phyloP scores from a whole-genome alignment of 2,888 invertebrate species.

The Phragmatobia fuliginosa region DNA sequence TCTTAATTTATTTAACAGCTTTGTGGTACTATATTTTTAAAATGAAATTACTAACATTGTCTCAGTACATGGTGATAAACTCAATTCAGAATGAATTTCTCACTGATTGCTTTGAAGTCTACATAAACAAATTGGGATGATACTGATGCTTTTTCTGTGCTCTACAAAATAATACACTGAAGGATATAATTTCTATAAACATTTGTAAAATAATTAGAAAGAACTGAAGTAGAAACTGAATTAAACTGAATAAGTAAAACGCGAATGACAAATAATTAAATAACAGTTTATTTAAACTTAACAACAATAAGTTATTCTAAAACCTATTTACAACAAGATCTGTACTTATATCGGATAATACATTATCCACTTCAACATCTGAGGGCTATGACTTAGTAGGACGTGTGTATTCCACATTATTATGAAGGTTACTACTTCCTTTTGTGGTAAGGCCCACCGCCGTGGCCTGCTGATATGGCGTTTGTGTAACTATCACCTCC shows the following conservation, averaged over 20 bases:
- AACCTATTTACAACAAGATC: conserved; percentile 72
- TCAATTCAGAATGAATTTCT: neutral
- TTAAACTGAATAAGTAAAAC: conserved; percentile 23
- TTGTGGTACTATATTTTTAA: too few relatives aligned
- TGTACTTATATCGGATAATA: conserved; percentile 61
- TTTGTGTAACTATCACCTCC: conserved; percentile 79
- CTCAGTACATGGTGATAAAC: too few relatives aligned
- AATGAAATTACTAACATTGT: too few relatives aligned
- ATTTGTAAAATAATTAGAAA: too few relatives aligned
- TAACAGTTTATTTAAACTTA: conserved; percentile 64
- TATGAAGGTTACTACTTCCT: conserved; percentile 57
- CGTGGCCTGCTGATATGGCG: conserved; percentile 78
- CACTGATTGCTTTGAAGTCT: too few relatives aligned
- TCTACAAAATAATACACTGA: neutral
- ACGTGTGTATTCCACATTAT: conserved; percentile 52
- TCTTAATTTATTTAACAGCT: too few relatives aligned
- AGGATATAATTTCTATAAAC: neutral
- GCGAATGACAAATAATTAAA: conserved; percentile 46
- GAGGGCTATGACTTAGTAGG: conserved; percentile 80
- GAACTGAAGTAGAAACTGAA: too few relatives aligned
- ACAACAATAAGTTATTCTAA: conserved; percentile 75
- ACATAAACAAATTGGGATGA: too few relatives aligned
- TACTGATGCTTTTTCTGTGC: neutral
- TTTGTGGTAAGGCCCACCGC: conserved; percentile 81
- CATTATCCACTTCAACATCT: conserved; percentile 40